Conservation (phyloP, 2,888 invertebrate species). For the Ethmia dodecea region DNA sequence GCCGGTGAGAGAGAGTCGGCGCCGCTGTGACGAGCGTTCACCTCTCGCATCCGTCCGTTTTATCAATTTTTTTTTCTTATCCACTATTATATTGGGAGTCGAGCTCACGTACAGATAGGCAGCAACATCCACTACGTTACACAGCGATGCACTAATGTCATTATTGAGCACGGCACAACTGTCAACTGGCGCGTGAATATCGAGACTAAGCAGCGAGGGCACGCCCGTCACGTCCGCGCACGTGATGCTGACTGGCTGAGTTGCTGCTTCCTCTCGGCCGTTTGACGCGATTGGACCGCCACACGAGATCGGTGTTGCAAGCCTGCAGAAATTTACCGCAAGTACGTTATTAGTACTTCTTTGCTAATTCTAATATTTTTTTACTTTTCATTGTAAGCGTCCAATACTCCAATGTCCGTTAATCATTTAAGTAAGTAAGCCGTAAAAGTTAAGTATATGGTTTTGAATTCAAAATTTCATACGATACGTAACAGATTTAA, state of each 20-base stretch:
- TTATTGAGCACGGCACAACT: slow-evolving; percentile 62
- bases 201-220: slow-evolving; percentile 31
- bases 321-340: slow-evolving; percentile 36
- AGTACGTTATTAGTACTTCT: too few relatives aligned
- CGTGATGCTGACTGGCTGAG: slow-evolving; percentile 76
- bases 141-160: slow-evolving; percentile 57
- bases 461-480: too few relatives aligned
- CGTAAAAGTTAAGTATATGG: too few relatives aligned
- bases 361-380: too few relatives aligned
- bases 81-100: slow-evolving; percentile 25
- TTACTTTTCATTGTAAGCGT: too few relatives aligned
- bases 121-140: slow-evolving; percentile 58
- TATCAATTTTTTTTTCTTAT: slow-evolving; percentile 37
- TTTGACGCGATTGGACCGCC: slow-evolving; percentile 32
- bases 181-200: slow-evolving; percentile 69
- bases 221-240: slow-evolving; percentile 56
- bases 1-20: slow-evolving; percentile 74
- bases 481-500: too few relatives aligned
- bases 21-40: slow-evolving; percentile 74
- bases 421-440: too few relatives aligned
- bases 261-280: slow-evolving; percentile 19
- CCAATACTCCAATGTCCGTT: too few relatives aligned
- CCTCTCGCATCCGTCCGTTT: slow-evolving; percentile 65
- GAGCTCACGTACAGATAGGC: slow-evolving; percentile 42
- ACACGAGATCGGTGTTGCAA: slow-evolving; percentile 48